A percentile compares a stretch with the other conserved stretches of the same genome.
Conservation (phyloP, 2,888 invertebrate species). For the Crioceris asparagi region DNA sequence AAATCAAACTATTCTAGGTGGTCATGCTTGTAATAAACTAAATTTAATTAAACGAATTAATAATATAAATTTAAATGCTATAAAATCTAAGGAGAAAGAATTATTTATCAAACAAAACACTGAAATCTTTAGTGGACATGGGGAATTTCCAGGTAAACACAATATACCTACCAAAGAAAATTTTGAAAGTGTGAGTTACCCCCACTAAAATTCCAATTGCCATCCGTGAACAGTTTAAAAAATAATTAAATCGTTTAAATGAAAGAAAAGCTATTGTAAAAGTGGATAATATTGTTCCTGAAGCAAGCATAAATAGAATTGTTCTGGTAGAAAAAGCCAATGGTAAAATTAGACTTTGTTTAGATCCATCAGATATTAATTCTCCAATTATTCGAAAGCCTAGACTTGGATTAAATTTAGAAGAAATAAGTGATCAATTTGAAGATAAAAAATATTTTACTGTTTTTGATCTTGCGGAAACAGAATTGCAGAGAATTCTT, state of each 20-base stretch:
- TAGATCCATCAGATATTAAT: constrained; percentile 9
- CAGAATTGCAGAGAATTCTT: too few relatives aligned
- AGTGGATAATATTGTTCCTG: constrained; percentile 6
- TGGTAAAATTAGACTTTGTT: constrained; percentile 11
- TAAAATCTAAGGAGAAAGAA: constrained; percentile 4
- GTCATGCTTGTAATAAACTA: constrained; percentile 11
- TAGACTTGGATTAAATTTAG: constrained; percentile 3
- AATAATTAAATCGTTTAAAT: constrained; percentile 6
- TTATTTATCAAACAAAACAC: constrained; percentile 6
- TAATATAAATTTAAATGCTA: constrained; percentile 2
- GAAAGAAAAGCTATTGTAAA: constrained; percentile 10
- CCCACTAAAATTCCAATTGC: constrained; percentile 7
- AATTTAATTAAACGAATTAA: constrained; percentile 14
- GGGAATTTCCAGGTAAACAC: constrained; percentile 7
- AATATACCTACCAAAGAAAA: constrained; percentile 5
- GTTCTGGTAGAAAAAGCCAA: constrained; percentile 11
- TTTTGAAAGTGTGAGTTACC: constrained; percentile 4
- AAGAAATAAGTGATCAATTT: constrained; percentile 9
- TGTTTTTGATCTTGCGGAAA: constrained; percentile 12
- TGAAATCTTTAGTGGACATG: constrained; percentile 7
- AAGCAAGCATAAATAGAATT: constrained; percentile 12
- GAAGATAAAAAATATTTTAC: constrained; percentile 8
- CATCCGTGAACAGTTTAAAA: constrained; percentile 2
- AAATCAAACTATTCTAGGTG: constrained; percentile 11
- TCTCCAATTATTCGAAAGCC: constrained; percentile 9